A percentile compares a stretch with the other conserved stretches of the same genome.
These are phyloP conservation scores for Drosophila nannoptera DNA, from an alignment of 1,140 invertebrate species.

Conservation along the genomic window DNA sequence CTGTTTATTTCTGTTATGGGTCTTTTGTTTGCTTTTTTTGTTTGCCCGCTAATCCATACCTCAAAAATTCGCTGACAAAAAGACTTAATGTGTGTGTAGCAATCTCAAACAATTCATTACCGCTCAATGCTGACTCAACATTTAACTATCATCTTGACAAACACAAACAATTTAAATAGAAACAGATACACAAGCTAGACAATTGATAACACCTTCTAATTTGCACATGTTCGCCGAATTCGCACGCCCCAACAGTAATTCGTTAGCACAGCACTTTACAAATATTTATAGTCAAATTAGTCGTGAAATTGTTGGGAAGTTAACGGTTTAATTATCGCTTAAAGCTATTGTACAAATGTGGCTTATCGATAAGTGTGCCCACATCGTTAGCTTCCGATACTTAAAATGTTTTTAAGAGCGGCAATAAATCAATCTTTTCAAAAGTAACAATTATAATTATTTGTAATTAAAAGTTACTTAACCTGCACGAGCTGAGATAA, in stretches of 20 bases:
- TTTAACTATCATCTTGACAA: conserved; percentile 9
- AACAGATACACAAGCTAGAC: not conserved
- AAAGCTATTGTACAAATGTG: not conserved
- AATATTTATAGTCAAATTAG: not conserved
- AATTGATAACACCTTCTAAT: not conserved
- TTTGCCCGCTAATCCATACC: conserved; percentile 27
- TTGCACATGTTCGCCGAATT: conserved; percentile 6
- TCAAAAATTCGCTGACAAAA: conserved; percentile 25
- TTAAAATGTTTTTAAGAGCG: not conserved
- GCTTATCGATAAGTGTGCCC: not conserved
- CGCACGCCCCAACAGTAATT: conserved; percentile 2
- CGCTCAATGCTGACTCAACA: not conserved
- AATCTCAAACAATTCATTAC: conserved; percentile 18
- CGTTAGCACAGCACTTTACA: not conserved
- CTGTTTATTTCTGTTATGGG: conserved; percentile 21
- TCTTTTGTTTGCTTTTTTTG: conserved; percentile 27
- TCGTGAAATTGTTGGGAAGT: conserved; percentile 19
- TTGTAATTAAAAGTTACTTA: no score
- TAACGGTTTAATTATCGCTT: not conserved
- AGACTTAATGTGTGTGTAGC: conserved; percentile 19
- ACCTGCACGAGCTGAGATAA: no score
- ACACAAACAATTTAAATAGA: not conserved
- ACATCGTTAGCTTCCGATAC: no score
- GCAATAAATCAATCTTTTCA: no score
- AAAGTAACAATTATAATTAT: no score